Conservation (phyloP, 2,797 vertebrate species). For the Typhlichthys subterraneus region DNA sequence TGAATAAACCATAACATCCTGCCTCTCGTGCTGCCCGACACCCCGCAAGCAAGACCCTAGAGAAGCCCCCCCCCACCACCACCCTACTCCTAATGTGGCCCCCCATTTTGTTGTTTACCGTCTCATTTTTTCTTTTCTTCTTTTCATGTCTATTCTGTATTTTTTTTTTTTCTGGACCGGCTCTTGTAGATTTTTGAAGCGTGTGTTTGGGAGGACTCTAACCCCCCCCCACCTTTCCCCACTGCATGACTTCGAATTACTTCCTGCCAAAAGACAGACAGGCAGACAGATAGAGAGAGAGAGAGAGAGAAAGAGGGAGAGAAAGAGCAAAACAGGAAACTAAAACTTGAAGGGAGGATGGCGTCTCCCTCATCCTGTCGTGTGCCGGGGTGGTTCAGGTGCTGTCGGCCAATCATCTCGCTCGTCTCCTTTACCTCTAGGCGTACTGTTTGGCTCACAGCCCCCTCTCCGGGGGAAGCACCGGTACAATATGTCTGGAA, state of each 20-base stretch:
- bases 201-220: conserved; percentile 11
- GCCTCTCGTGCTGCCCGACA: conserved; percentile 81
- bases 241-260: conserved; percentile 80
- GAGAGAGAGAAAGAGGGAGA: conserved; percentile 13
- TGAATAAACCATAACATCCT: conserved; percentile 93
- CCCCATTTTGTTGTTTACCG: conserved; percentile 23
- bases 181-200: conserved; percentile 38
- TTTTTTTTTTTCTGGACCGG: conserved; percentile 38
- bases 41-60: conserved; percentile 68
- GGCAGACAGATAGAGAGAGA: conserved; percentile 24
- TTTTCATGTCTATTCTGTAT: conserved; percentile 39
- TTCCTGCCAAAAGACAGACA: conserved; percentile 80
- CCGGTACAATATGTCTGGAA: conserved; percentile 56
- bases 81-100: not conserved
- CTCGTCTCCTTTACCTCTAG: conserved; percentile 79
- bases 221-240: conserved; percentile 12
- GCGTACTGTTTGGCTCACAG: conserved; percentile 82
- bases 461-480: conserved; percentile 51
- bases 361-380: conserved; percentile 92
- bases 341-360: conserved; percentile 82
- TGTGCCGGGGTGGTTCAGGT: conserved; percentile 88
- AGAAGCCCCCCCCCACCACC: conserved; percentile 61
- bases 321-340: conserved; percentile 86
- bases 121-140: conserved; percentile 32
- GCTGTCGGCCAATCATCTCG: conserved; percentile 69